Base-by-base conservation (phyloP, 2,113 vertebrate species). In the Gobius niger region DNA sequence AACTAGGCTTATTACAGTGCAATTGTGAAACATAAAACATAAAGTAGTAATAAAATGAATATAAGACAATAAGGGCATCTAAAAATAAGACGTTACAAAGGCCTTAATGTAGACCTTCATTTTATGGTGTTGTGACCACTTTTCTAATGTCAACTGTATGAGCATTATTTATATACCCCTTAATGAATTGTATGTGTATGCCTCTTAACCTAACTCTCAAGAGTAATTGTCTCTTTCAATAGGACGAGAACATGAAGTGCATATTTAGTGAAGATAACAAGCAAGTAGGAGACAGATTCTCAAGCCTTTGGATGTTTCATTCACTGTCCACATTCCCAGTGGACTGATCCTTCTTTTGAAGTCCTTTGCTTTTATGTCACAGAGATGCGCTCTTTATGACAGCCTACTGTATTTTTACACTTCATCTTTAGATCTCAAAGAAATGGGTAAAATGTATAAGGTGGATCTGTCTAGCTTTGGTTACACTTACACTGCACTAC, bases 311-410 rank as follows among this genome's bases (percentile, higher is more conserved):
- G 66, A 52, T 67, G 80, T 70, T 77, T 63, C 3, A 3, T 34
- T 72, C 63, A 47, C 16, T 62, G 50, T 66, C 62, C 49, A 67
- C 65, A 78, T 77, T 70, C 44, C 67, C 24, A 64, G 47, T 70
- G 51, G 51, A 76, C 65, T 76, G 41, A 16, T 60, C 16, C 2
- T 1, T 40, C 56, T 73, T 81, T 83, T 82, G 61, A 83, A 72
- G 72, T 65, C 47, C 42, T 63, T 64, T 42, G 68, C 53, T 74
- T 73, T 75, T 60, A 80, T 75, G 75, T 81, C 59, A 68, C 51
- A 65, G 15, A 34, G 66, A 75, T 51, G 60, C 19, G 68, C 56
- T 76, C 69, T 75, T 61, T 14, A 57, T 18, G 67, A 72, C 67
- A 50, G 73, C 70, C 81, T 34, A 60, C 13, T 52, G 24, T 70